These are phyloP conservation scores for Sogatella furcifera DNA, from an alignment of 1,140 invertebrate species.

Conservation along the genomic window DNA sequence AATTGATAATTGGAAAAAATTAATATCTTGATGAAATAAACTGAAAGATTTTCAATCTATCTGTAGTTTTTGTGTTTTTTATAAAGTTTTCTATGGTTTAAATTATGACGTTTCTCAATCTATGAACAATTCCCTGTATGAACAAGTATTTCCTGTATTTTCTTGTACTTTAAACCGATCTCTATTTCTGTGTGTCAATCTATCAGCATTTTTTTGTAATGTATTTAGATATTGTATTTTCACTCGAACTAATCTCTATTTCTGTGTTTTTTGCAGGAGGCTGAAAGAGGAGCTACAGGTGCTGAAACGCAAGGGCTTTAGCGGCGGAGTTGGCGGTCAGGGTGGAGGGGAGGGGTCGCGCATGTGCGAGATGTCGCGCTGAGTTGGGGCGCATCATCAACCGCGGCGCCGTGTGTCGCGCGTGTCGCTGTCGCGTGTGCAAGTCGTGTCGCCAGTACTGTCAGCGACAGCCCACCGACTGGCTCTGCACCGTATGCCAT, in stretches of 20 bases:
- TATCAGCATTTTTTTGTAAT: too few species aligned
- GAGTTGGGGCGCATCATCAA: constrained; percentile 64
- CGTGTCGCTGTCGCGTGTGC: constrained; percentile 58
- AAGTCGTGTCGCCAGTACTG: constrained; percentile 57
- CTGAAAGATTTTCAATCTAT: too few species aligned
- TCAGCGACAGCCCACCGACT: constrained; percentile 42
- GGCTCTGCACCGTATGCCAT: constrained; percentile 62
- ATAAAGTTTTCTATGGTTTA: too few species aligned
- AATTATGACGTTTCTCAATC: too few species aligned
- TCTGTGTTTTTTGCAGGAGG: constrained; percentile 37
- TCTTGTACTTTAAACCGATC: too few species aligned
- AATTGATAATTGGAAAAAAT: too few species aligned
- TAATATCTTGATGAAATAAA: too few species aligned
- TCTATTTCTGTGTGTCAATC: too few species aligned
- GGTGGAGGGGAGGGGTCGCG: constrained; percentile 30
- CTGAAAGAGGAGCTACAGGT: constrained; percentile 50
- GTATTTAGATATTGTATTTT: too few species aligned
- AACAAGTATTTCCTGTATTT: too few species aligned
- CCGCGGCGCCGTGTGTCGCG: constrained; percentile 54
- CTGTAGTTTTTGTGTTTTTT: too few species aligned
- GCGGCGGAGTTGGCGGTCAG: constrained; percentile 31
- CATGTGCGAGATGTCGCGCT: constrained; percentile 53
- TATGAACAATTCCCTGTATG: too few species aligned
- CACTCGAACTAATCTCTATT: background rate
- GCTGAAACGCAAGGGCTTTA: constrained; percentile 44